phyloP scores from a whole-genome alignment of 2,797 vertebrate species.

The Rhynchonycteris naso region DNA sequence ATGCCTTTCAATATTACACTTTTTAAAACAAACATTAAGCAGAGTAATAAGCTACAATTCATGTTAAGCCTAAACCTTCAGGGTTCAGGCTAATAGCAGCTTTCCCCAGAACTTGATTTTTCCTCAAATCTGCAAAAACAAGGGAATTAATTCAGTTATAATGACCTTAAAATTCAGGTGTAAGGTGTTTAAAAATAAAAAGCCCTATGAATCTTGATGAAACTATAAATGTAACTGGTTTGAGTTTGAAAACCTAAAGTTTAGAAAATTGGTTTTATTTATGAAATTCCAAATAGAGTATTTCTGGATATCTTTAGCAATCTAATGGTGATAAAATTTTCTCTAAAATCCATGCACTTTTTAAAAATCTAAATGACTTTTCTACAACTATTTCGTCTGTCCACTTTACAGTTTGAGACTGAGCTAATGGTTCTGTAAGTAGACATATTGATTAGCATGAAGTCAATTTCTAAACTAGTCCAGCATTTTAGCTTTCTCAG shows the following conservation, averaged over 20 bases:
- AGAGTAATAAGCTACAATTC: background rate
- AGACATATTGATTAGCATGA: slow-evolving; percentile 75
- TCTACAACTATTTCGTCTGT: slow-evolving; percentile 79
- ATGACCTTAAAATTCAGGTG: background rate
- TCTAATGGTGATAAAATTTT: background rate
- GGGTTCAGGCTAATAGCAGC: background rate
- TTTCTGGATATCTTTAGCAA: background rate
- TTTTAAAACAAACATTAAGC: slow-evolving; percentile 41
- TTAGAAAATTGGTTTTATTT: slow-evolving; percentile 45
- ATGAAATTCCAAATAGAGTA: slow-evolving; percentile 31
- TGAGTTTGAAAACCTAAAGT: slow-evolving; percentile 19
- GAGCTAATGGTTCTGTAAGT: slow-evolving; percentile 79
- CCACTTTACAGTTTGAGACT: slow-evolving; percentile 78
- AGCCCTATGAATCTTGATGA: background rate
- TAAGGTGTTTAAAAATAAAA: slow-evolving; percentile 30
- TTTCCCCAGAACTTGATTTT: slow-evolving; percentile 9
- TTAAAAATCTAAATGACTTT: background rate
- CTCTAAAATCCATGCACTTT: background rate
- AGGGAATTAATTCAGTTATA: background rate
- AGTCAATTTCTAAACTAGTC: slow-evolving; percentile 49
- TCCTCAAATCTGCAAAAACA: slow-evolving; percentile 11
- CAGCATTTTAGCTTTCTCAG: slow-evolving; percentile 70
- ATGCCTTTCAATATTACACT: background rate
- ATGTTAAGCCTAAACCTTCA: background rate
- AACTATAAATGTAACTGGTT: background rate